Conservation (phyloP, 2,888 invertebrate species). For the Spisula solida region DNA sequence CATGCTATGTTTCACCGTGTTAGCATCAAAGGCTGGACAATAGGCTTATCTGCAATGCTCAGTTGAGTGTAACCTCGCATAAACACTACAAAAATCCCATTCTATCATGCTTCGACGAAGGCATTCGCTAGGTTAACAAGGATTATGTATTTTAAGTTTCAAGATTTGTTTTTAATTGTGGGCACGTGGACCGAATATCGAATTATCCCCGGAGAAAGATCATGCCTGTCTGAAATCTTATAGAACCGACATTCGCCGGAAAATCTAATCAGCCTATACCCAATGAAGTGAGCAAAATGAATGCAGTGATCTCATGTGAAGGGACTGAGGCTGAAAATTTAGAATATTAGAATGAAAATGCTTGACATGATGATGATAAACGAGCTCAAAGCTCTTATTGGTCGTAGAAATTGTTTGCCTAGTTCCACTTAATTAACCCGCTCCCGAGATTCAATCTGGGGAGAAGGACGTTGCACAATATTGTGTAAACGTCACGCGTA, state of each 20-base stretch:
- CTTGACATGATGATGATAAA: slow-evolving; percentile 74
- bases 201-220: slow-evolving; percentile 60
- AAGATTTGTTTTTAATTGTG: slow-evolving; percentile 73
- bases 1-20: slow-evolving; percentile 31
- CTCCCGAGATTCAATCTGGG: slow-evolving; percentile 63
- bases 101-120: slow-evolving; percentile 48
- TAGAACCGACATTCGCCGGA: slow-evolving; percentile 66
- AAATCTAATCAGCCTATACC: slow-evolving; percentile 66
- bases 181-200: slow-evolving; percentile 70
- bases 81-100: slow-evolving; percentile 40
- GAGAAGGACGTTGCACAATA: slow-evolving; percentile 72
- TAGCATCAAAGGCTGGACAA: slow-evolving; percentile 46
- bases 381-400: slow-evolving; percentile 68
- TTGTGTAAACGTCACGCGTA: slow-evolving; percentile 74
- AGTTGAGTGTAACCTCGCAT: slow-evolving; percentile 43
- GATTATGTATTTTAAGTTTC: slow-evolving; percentile 73
- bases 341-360: slow-evolving; percentile 71
- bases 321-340: slow-evolving; percentile 69
- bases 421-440: slow-evolving; percentile 72
- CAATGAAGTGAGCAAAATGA: slow-evolving; percentile 72
- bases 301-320: slow-evolving; percentile 71
- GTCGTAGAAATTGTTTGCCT: slow-evolving; percentile 67
- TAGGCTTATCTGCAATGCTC: slow-evolving; percentile 48
- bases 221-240: slow-evolving; percentile 55
- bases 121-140: slow-evolving; percentile 68